These are phyloP conservation scores for Melanotaenia nigrans DNA, from an alignment of 2,797 vertebrate species.

Conservation along the genomic window DNA sequence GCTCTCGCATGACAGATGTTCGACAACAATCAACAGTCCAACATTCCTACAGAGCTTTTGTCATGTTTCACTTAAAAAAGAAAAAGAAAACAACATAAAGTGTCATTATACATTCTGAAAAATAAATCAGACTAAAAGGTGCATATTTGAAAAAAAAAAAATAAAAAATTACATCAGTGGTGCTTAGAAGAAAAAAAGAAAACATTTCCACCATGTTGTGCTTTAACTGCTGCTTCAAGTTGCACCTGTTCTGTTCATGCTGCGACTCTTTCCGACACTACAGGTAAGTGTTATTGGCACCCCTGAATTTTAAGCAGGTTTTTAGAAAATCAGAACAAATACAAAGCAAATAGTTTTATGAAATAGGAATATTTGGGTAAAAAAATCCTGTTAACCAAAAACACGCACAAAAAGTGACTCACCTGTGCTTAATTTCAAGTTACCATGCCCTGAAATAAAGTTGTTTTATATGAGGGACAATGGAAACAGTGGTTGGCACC, in stretches of 20 bases:
- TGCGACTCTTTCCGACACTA: background rate
- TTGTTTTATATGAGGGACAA: background rate
- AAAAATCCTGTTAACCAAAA: background rate
- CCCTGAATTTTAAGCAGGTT: background rate
- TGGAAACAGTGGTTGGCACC: background rate
- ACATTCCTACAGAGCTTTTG: constrained; percentile 19
- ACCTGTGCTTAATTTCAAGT: background rate
- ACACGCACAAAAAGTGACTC: background rate
- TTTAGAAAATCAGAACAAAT: background rate
- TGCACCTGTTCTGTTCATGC: background rate
- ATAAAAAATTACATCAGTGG: constrained; percentile 14
- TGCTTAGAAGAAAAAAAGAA: constrained; percentile 3
- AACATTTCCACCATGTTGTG: constrained; percentile 15
- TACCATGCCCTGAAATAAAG: background rate
- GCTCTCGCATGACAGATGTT: constrained; percentile 17
- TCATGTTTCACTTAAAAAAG: constrained; percentile 5
- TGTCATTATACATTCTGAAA: constrained; percentile 28
- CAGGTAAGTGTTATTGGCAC: background rate
- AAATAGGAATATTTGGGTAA: background rate
- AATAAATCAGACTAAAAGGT: constrained; percentile 25
- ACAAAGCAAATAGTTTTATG: background rate
- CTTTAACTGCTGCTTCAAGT: constrained; percentile 19
- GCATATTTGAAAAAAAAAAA: constrained; percentile 17
- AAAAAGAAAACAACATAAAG: constrained; percentile 25
- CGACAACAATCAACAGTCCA: constrained; percentile 15